Base-by-base conservation (phyloP, 92 coral and sea anemone genomes). In the Plumapathes pennacea region DNA sequence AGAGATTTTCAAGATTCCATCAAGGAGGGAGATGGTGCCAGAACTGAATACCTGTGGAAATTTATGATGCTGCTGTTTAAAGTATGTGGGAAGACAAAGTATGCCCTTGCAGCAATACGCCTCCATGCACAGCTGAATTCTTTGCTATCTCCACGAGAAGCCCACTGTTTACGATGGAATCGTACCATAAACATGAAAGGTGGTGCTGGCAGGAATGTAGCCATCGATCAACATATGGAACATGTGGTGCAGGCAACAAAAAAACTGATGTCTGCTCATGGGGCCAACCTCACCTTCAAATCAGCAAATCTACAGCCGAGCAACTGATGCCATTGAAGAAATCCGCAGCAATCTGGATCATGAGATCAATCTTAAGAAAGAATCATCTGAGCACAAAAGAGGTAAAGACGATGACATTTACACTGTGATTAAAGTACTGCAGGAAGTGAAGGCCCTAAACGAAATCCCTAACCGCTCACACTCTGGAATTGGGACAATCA, bases 1-100 rank as follows among this genome's bases (percentile, higher is more conserved):
- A 25, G 48, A 32, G 45, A 72, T 32, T 72, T 72, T 21, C 80
- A 61, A 30, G 78, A 71, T 59, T 69, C 78, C 10, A 38, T 60
- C 11, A 60, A 24, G 17, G 78, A 71, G 52, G 78, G 80, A 10
- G 80, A 72, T 62, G 64, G 72, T 10, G 72, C 25, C 19, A 20
- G 80, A 32, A 12, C 34, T 14, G 57, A 49, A 38, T 56, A 51
- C 8, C 25, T 62, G 13, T 72, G 54, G 61, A 61, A 62, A 22
- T 62, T 60, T 23, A 61, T 72, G 64, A 72, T 72, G 80, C 64
- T 72, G 9, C 39, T 57, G 0, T 72, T 62, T 14, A 72, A 61
- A 72, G 80, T 61, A 0, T 8, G 62, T 10, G 80, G 80, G 5
- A 72, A 72, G 19, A 71, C 78, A 5, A 71, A 71, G 10, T 71